phyloP scores from a whole-genome alignment of 2,888 invertebrate species.

The Ferdinandea cuprea region DNA sequence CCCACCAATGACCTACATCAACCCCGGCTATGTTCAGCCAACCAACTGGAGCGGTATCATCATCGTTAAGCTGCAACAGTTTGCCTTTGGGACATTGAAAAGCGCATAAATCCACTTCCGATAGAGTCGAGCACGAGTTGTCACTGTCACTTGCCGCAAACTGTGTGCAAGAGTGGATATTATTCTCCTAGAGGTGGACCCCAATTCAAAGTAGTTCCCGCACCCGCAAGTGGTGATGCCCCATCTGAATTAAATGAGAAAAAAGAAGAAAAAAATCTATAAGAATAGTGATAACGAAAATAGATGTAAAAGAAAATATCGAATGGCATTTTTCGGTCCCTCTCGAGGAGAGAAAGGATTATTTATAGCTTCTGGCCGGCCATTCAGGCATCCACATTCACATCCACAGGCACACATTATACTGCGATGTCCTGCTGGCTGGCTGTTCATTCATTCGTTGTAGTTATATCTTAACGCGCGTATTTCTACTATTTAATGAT shows the following conservation, averaged over 20 bases:
- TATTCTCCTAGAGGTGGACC: slow-evolving; percentile 39
- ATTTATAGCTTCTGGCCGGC: slow-evolving; percentile 51
- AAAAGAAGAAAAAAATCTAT: background rate
- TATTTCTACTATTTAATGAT: slow-evolving; percentile 57
- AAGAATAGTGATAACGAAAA: slow-evolving; percentile 51
- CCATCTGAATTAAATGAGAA: background rate
- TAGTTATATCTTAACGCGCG: slow-evolving; percentile 18
- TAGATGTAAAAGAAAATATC: slow-evolving; percentile 66
- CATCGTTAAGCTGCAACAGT: slow-evolving; percentile 65
- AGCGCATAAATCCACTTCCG: slow-evolving; percentile 63
- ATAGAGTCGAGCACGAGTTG: slow-evolving; percentile 48
- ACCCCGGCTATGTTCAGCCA: slow-evolving; percentile 3
- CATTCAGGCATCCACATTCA: no score
- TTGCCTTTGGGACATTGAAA: slow-evolving; percentile 53
- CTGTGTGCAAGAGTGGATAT: slow-evolving; percentile 38
- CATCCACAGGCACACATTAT: slow-evolving; percentile 31
- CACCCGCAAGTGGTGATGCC: slow-evolving; percentile 13
- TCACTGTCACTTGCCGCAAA: slow-evolving; percentile 42
- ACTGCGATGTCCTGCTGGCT: slow-evolving; percentile 49
- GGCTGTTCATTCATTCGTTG: slow-evolving; percentile 14
- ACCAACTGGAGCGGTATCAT: background rate
- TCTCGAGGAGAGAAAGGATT: slow-evolving; percentile 37
- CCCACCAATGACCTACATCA: slow-evolving; percentile 40
- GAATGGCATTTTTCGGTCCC: slow-evolving; percentile 43
- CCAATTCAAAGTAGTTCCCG: background rate